phyloP scores from a whole-genome alignment of 2,113 vertebrate species.

The Eulemur rufifrons region DNA sequence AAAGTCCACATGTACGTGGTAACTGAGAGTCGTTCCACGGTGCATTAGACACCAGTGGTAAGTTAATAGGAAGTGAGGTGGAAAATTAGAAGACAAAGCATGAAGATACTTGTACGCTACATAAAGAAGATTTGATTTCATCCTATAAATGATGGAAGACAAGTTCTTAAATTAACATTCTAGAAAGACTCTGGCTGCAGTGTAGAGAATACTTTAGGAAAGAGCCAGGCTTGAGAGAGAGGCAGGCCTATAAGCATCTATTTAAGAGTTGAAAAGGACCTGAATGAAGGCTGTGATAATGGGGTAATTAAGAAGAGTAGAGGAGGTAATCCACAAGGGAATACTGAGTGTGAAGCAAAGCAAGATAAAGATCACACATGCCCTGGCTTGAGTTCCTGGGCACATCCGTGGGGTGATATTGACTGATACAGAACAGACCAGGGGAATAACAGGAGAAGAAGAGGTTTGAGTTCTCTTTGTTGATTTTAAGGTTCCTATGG shows the following conservation, averaged over 20 bases:
- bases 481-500: not conserved
- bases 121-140: constrained; percentile 19
- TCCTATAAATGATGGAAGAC: not conserved
- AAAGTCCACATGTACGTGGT: not conserved
- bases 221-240: not conserved
- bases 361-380: not conserved
- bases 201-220: not conserved
- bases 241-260: not conserved
- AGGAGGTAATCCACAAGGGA: constrained; percentile 13
- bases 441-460: not conserved
- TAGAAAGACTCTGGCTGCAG: not conserved
- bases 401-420: not conserved
- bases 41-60: not conserved
- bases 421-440: not conserved
- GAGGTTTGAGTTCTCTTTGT: constrained; percentile 18
- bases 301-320: not conserved
- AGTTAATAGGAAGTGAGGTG: not conserved
- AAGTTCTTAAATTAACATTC: constrained; percentile 12
- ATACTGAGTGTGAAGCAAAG: not conserved
- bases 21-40: not conserved
- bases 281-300: not conserved
- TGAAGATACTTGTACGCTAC: not conserved
- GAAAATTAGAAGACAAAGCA: not conserved
- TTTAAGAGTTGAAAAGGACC: not conserved
- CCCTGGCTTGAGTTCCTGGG: not conserved